phyloP scores from a whole-genome alignment of 64 coral and sea anemone species.

The Hydrozoanthus tunicans region DNA sequence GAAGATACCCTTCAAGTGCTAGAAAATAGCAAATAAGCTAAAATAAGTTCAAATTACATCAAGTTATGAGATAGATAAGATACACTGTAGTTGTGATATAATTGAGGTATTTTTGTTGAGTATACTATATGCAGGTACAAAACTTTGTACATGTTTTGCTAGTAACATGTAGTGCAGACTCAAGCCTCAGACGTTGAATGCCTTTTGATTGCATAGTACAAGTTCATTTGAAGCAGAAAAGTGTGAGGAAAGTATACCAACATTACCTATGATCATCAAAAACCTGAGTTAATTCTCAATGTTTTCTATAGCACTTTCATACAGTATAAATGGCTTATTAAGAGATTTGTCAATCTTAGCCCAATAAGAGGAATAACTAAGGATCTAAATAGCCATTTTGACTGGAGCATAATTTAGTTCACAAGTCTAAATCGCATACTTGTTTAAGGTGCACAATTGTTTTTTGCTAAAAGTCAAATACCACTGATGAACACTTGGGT shows the following conservation, averaged over 20 bases:
- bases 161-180: neutral
- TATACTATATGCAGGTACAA: slow-evolving; percentile 59
- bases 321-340: too few relatives aligned
- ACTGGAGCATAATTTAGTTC: too few relatives aligned
- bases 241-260: slow-evolving; percentile 6
- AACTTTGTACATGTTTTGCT: slow-evolving; percentile 29
- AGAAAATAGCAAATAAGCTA: slow-evolving; percentile 65
- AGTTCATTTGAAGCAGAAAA: slow-evolving; percentile 38
- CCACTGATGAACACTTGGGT: too few relatives aligned
- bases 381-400: too few relatives aligned
- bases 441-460: too few relatives aligned
- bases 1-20: slow-evolving; percentile 62
- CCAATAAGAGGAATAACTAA: too few relatives aligned
- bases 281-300: too few relatives aligned
- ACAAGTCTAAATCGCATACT: too few relatives aligned
- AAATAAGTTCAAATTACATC: slow-evolving; percentile 59
- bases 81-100: slow-evolving; percentile 59
- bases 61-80: slow-evolving; percentile 54
- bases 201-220: slow-evolving; percentile 31
- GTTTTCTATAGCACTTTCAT: too few relatives aligned
- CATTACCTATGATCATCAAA: too few relatives aligned
- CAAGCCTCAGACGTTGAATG: neutral
- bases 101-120: slow-evolving; percentile 49
- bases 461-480: too few relatives aligned
- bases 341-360: too few relatives aligned